phyloP scores from a whole-genome alignment of 2,113 vertebrate genomes.

The Odocoileus virginianus region DNA sequence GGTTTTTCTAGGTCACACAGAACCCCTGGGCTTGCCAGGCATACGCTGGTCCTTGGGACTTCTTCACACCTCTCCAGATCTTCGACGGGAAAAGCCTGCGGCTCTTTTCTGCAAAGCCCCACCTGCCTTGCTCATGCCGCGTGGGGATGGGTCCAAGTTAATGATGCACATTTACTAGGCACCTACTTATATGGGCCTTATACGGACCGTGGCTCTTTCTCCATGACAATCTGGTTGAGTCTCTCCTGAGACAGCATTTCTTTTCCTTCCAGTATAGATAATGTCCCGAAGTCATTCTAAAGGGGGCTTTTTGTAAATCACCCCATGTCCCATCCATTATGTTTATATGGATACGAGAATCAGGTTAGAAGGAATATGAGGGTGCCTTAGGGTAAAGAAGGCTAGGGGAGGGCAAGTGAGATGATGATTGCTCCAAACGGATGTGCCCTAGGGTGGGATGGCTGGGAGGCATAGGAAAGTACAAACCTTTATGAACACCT shows the following conservation, averaged over 20 bases:
- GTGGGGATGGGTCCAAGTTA: background rate
- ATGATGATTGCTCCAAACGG: background rate
- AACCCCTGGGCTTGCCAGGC: background rate
- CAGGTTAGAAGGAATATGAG: background rate
- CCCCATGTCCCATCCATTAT: background rate
- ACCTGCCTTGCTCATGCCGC: background rate
- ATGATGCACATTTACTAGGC: background rate
- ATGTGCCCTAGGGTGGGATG: background rate
- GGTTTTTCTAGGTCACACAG: background rate
- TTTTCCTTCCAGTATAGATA: background rate
- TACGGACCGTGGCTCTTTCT: background rate
- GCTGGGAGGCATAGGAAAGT: background rate
- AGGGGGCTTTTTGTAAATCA: background rate
- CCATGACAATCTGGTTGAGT: background rate
- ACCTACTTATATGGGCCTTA: background rate
- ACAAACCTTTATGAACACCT: background rate
- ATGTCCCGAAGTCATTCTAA: background rate
- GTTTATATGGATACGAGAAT: background rate
- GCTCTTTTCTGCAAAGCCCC: background rate
- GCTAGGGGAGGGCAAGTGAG: fast-evolving
- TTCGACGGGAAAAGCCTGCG: background rate
- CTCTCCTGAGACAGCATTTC: background rate
- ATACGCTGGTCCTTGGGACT: background rate
- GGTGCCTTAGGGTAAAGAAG: background rate
- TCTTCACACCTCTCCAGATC: background rate